These are phyloP conservation scores for Pardosa pseudoannulata DNA, from an alignment of 2,888 invertebrate species.

Conservation along the genomic window DNA sequence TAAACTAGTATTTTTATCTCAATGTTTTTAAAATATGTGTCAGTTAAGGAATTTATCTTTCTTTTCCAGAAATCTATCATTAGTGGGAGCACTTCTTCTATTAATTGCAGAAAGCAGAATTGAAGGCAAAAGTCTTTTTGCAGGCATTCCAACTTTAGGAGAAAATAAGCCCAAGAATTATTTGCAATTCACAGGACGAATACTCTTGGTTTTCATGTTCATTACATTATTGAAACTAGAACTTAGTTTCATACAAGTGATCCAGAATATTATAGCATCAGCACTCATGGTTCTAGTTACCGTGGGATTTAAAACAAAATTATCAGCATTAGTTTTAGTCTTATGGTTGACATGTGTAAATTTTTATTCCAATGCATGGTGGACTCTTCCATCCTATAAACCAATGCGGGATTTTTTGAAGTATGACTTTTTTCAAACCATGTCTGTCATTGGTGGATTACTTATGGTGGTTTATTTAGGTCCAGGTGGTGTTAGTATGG, in stretches of 20 bases:
- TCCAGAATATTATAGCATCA: slow-evolving; percentile 95
- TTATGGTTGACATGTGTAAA: slow-evolving; percentile 90
- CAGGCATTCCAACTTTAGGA: slow-evolving; percentile 84
- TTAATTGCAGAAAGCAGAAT: slow-evolving; percentile 97
- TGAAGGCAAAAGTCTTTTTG: slow-evolving; percentile 95
- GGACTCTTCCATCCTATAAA: slow-evolving; percentile 95
- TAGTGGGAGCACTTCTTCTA: slow-evolving; percentile 96
- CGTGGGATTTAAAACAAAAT: slow-evolving; percentile 98
- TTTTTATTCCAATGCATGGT: slow-evolving; percentile 98
- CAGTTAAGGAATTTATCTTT: no score
- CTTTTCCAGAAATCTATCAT: slow-evolving; percentile 88
- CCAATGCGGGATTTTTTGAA: slow-evolving; percentile 99
- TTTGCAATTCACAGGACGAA: slow-evolving; percentile 95
- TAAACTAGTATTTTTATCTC: no score
- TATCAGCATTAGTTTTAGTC: slow-evolving; percentile 95
- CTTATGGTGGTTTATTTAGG: slow-evolving; percentile 98
- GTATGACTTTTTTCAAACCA: slow-evolving; percentile 99
- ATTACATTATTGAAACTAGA: slow-evolving; percentile 96
- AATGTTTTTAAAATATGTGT: no score
- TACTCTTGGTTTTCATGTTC: slow-evolving; percentile 99
- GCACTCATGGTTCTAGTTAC: slow-evolving; percentile 96
- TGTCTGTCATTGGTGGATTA: slow-evolving; percentile 98
- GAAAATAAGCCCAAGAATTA: slow-evolving; percentile 98
- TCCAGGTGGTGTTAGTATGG: slow-evolving; percentile 99
- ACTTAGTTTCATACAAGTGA: slow-evolving; percentile 85